Evolutionary conservation across 1,140 invertebrate genomes (phyloP), one percentile per base, ranked within the genome.

Genomic region (Drosophila quadrilineata): DNA sequence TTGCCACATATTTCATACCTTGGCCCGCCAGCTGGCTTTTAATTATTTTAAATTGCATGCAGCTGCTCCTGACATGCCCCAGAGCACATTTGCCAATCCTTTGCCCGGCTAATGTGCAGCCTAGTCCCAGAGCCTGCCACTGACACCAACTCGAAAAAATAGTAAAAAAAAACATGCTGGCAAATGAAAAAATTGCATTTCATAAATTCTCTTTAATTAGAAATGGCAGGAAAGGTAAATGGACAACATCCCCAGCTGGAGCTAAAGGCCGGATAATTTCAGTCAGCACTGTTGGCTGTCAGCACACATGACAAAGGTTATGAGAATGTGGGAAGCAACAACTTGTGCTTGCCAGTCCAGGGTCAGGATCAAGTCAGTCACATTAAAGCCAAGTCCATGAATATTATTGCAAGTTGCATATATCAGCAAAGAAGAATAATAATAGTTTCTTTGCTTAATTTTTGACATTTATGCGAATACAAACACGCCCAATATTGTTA

Each of bases 21-120:
- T 12, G 31, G 46, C 22, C 52, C 22, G 17, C 45, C 48, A 58
- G 60, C 56, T 59, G 50, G 56, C 60, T 60, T 84, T 82, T 82
- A 84, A 82, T 82, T 84, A 84, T 84, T 82, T 82, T 64, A 76
- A 77, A 82, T 70, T 74, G 77, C 69, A 67, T 59, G 57, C 73
- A 73, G 68, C 71, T 72, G 76, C 77, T 66, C 59, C 41, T 84
- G 77, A 77, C 77, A 53, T 84, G 54, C 62, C 49, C 50, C 59
- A 60, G 40, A 65, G 35, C 60, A 59, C 56, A 65, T 54, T 31
- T 41, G 29, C 49, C 22, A 41, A 40, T 54, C 33, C 8, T 22
- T 31, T 24, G 31, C 8, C 21, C 5, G 10, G 21, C 35, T 69
- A 72, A 73, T 70, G 50, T 62, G 72, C 77, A 69, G 71, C 62